phyloP scores from a whole-genome alignment of 2,113 vertebrate genomes.

The Lycaon pictus region DNA sequence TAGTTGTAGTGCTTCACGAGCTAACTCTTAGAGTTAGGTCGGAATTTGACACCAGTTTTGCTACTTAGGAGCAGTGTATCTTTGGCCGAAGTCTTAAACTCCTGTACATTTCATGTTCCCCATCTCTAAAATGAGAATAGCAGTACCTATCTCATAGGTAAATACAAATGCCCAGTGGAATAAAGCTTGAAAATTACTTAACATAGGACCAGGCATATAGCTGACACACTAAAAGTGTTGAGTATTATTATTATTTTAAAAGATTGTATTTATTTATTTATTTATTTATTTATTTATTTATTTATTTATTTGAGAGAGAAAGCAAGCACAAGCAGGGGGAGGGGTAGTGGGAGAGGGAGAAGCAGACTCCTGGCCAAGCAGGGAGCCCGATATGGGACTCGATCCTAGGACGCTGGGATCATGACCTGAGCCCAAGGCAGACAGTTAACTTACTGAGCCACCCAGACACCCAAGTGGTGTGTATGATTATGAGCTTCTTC shows the following conservation, averaged over 20 bases:
- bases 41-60: conserved; percentile 31
- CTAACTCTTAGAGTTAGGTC: background rate
- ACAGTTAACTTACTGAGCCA: no score
- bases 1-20: background rate
- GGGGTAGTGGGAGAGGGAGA: no score
- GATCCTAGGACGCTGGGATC: no score
- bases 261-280: no score
- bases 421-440: no score
- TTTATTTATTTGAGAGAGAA: no score
- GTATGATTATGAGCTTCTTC: background rate
- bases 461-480: no score
- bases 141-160: background rate
- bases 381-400: no score
- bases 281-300: no score
- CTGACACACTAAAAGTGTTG: background rate
- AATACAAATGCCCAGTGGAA: background rate
- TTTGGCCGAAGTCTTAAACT: background rate
- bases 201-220: background rate
- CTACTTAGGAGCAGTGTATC: background rate
- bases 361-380: no score
- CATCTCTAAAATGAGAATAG: conserved; percentile 11
- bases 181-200: conserved; percentile 32
- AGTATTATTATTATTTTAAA: background rate
- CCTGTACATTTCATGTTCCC: background rate
- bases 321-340: no score